phyloP scores from a whole-genome alignment of 2,113 vertebrate species.

The Oceanites oceanicus region DNA sequence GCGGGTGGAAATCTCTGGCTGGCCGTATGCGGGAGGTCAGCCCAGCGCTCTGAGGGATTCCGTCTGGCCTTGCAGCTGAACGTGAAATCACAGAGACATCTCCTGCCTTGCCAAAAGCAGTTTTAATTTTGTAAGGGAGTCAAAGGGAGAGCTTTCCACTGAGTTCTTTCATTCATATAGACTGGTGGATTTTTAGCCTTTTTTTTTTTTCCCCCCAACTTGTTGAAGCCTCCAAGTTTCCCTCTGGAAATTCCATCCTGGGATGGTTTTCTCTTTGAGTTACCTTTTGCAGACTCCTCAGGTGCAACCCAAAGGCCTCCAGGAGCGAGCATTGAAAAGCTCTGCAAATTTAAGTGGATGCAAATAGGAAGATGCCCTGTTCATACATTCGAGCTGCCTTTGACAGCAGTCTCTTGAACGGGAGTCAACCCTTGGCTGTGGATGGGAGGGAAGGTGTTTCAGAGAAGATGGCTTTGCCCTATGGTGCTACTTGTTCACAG shows the following conservation, averaged over 20 bases:
- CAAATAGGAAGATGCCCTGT: neutral
- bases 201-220: too few species aligned
- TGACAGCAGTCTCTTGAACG: neutral
- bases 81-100: neutral
- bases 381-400: neutral
- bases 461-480: neutral
- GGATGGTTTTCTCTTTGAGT: neutral
- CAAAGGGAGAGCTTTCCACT: constrained; percentile 20
- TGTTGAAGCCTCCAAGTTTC: constrained; percentile 42
- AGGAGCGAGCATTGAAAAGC: neutral
- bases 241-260: constrained; percentile 25
- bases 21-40: neutral
- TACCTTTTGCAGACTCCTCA: neutral
- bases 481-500: neutral
- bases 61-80: neutral
- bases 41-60: neutral
- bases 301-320: neutral
- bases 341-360: neutral
- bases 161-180: neutral
- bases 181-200: neutral
- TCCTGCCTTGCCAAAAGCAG: constrained; percentile 1
- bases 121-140: neutral
- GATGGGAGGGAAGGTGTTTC: neutral
- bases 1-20: neutral
- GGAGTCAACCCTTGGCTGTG: neutral